Percentiles rank a stretch among this genome's conserved stretches.
Conservation (phyloP, 92 coral and sea anemone species). For the Virgularia gustaviana region DNA sequence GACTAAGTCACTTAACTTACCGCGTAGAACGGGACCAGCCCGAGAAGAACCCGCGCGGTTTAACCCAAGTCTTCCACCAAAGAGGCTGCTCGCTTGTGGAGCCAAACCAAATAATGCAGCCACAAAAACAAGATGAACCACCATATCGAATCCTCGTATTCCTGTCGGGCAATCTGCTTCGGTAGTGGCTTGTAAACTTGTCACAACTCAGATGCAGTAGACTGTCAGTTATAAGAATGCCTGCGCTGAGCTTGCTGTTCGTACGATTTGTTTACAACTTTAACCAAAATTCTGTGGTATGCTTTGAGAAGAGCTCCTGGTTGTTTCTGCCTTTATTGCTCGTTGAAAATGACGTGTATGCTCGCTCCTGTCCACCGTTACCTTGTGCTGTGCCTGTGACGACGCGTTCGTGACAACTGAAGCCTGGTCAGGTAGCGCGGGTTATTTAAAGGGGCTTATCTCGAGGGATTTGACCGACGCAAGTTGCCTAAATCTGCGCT, state of each 20-base stretch:
- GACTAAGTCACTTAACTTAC: background rate
- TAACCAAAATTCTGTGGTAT: background rate
- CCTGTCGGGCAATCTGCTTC: too few species aligned
- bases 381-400: background rate
- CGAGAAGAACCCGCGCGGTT: background rate
- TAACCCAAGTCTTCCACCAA: background rate
- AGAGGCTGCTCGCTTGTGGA: background rate
- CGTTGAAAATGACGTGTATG: background rate
- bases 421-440: constrained; percentile 33
- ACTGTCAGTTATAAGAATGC: too few species aligned
- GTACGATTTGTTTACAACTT: too few species aligned
- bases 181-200: too few species aligned
- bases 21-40: background rate
- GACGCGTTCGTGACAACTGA: constrained; percentile 35
- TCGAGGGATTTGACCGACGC: constrained; percentile 31
- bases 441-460: constrained; percentile 26
- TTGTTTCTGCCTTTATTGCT: background rate
- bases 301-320: background rate
- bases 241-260: too few species aligned
- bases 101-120: background rate
- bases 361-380: too few species aligned
- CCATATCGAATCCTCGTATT: too few species aligned
- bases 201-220: too few species aligned
- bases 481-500: constrained; percentile 34
- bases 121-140: too few species aligned